Evolutionary conservation across 1,140 invertebrate species (phyloP).

Genomic region (Drosophila aff.): DNA sequence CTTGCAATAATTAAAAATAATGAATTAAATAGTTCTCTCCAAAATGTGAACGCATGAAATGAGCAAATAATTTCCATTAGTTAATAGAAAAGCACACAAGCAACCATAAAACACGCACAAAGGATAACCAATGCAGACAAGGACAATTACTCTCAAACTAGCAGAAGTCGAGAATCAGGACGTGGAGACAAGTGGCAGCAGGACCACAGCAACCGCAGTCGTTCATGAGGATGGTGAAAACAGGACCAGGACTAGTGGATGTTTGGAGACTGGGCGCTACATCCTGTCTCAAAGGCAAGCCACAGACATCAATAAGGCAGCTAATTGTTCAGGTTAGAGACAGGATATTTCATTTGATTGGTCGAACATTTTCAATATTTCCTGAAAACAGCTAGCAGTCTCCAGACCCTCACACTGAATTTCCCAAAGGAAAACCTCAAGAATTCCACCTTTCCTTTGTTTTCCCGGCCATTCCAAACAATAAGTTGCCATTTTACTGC

Average conservation of each 20-base stretch:
- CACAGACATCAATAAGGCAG: slow-evolving; percentile 34
- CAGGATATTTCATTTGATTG: slow-evolving; percentile 22
- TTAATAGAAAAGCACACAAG: slow-evolving; percentile 27
- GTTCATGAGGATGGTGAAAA: slow-evolving; percentile 21
- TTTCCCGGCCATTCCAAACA: slow-evolving; percentile 49
- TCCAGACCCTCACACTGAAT: background rate
- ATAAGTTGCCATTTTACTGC: slow-evolving; percentile 64
- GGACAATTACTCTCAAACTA: slow-evolving; percentile 13
- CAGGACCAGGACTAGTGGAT: slow-evolving; percentile 19
- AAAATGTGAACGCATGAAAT: slow-evolving; percentile 2
- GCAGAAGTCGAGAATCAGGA: slow-evolving; percentile 2
- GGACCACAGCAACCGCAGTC: slow-evolving; percentile 32
- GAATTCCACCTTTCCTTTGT: slow-evolving; percentile 36
- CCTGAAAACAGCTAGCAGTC: slow-evolving; percentile 4
- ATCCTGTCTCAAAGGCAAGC: slow-evolving; percentile 1
- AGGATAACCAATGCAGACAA: slow-evolving; percentile 12
- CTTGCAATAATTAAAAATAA: background rate
- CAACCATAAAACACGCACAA: background rate
- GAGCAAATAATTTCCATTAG: slow-evolving; percentile 24
- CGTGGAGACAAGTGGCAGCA: slow-evolving; percentile 2
- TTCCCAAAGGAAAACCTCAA: slow-evolving; percentile 41
- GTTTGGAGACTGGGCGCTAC: background rate
- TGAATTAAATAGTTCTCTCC: slow-evolving; percentile 14
- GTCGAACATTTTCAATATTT: slow-evolving; percentile 38
- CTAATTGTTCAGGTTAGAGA: slow-evolving; percentile 30